A percentile compares a stretch with the other conserved stretches of the same genome.
These are phyloP conservation scores for Tinea semifulvella DNA, from an alignment of 2,888 invertebrate species.

Conservation along the genomic window DNA sequence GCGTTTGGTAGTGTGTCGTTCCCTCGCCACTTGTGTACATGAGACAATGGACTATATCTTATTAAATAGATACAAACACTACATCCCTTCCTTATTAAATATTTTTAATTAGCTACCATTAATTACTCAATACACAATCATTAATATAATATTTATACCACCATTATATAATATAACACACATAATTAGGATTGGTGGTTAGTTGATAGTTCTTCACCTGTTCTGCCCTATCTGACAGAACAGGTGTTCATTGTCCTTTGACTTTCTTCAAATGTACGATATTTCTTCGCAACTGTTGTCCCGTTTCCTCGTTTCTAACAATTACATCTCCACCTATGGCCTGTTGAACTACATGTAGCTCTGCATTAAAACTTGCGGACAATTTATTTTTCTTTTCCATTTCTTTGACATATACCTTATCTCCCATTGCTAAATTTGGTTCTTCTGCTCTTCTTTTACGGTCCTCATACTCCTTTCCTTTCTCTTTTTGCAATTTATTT, in stretches of 20 bases:
- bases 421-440: slow-evolving; percentile 14
- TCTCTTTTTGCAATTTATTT: slow-evolving; percentile 19
- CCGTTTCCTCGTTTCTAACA: slow-evolving; percentile 13
- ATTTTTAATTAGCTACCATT: background rate
- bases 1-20: too few relatives aligned
- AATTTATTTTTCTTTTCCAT: slow-evolving; percentile 16
- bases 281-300: slow-evolving; percentile 5
- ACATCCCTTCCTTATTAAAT: background rate
- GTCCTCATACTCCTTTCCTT: slow-evolving; percentile 20
- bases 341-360: background rate
- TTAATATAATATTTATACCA: background rate
- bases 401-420: slow-evolving; percentile 18
- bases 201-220: background rate
- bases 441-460: slow-evolving; percentile 17
- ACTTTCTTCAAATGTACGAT: slow-evolving; percentile 14
- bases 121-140: background rate
- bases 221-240: background rate
- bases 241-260: slow-evolving; percentile 14
- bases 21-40: too few relatives aligned
- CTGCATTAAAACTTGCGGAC: background rate
- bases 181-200: background rate
- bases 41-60: too few relatives aligned
- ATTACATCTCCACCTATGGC: slow-evolving; percentile 8
- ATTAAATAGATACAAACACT: too few relatives aligned
- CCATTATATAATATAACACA: background rate